Percentiles rank a stretch among this genome's conserved stretches.
These are phyloP conservation scores for Altica lythri DNA, from an alignment of 2,888 invertebrate species.

Conservation along the genomic window DNA sequence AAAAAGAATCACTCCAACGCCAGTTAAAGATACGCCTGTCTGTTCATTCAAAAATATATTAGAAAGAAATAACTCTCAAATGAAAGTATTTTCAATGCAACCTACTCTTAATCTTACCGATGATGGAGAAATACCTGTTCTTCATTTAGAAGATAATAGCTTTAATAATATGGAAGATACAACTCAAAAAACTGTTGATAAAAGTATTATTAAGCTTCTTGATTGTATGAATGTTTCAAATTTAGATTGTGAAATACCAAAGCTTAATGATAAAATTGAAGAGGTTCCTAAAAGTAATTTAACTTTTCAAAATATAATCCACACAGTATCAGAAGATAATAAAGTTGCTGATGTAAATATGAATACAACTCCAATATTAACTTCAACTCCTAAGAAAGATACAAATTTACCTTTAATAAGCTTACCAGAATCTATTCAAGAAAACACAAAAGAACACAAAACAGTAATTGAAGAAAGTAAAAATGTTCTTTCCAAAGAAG, in stretches of 20 bases:
- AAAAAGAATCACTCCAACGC: conserved; percentile 32
- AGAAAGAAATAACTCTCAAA: conserved; percentile 11
- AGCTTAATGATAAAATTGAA: conserved; percentile 10
- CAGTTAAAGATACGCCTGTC: conserved; percentile 24
- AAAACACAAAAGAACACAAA: too few species aligned
- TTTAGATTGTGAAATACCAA: conserved; percentile 29
- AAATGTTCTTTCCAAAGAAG: too few species aligned
- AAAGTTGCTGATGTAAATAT: neutral
- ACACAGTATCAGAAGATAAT: neutral
- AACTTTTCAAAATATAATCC: conserved; percentile 3
- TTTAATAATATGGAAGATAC: conserved; percentile 29
- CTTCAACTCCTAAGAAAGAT: conserved; percentile 11
- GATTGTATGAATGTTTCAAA: conserved; percentile 34
- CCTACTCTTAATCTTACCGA: conserved; percentile 30
- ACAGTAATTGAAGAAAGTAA: too few species aligned
- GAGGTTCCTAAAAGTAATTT: neutral
- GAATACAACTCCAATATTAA: neutral
- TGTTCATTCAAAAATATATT: conserved; percentile 32
- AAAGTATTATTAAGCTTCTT: conserved; percentile 30
- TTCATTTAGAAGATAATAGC: conserved; percentile 36
- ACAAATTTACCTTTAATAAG: too few species aligned
- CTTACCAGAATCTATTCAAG: too few species aligned
- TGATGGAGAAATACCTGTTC: conserved; percentile 37
- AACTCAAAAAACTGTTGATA: conserved; percentile 26
- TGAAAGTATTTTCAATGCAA: conserved; percentile 6